Conservation (phyloP, 2,888 invertebrate species). For the Saturnia japonica region DNA sequence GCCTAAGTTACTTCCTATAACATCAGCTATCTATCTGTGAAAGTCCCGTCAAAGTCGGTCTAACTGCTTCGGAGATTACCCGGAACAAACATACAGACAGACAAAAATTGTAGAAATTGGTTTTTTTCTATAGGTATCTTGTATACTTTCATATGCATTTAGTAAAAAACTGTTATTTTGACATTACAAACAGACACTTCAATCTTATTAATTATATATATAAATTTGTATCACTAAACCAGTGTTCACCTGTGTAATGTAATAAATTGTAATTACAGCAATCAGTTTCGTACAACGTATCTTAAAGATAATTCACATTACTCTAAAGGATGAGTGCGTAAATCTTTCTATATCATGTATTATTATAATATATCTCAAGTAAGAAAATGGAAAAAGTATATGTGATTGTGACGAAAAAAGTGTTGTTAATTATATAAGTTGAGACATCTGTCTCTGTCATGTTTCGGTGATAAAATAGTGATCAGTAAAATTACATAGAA, state of each 20-base stretch:
- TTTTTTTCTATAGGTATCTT: too few relatives aligned
- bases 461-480: conserved; percentile 24
- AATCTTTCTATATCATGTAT: background rate
- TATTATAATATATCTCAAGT: background rate
- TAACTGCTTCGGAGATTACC: too few relatives aligned
- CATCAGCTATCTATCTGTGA: too few relatives aligned
- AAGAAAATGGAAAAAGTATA: conserved; percentile 25
- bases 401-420: conserved; percentile 22
- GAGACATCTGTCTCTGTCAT: conserved; percentile 2
- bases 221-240: background rate
- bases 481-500: conserved; percentile 28
- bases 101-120: too few relatives aligned
- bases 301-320: background rate
- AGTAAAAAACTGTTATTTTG: too few relatives aligned
- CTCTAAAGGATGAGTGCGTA: background rate
- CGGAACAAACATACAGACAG: too few relatives aligned
- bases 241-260: background rate
- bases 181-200: too few relatives aligned
- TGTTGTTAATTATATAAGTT: conserved; percentile 7
- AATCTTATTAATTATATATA: too few relatives aligned
- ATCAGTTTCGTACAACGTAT: background rate
- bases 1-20: too few relatives aligned
- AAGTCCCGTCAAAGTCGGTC: too few relatives aligned
- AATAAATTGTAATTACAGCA: background rate
- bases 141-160: too few relatives aligned